These are phyloP conservation scores for Ectemnius continuus DNA, from an alignment of 2,888 invertebrate genomes.

Conservation along the genomic window DNA sequence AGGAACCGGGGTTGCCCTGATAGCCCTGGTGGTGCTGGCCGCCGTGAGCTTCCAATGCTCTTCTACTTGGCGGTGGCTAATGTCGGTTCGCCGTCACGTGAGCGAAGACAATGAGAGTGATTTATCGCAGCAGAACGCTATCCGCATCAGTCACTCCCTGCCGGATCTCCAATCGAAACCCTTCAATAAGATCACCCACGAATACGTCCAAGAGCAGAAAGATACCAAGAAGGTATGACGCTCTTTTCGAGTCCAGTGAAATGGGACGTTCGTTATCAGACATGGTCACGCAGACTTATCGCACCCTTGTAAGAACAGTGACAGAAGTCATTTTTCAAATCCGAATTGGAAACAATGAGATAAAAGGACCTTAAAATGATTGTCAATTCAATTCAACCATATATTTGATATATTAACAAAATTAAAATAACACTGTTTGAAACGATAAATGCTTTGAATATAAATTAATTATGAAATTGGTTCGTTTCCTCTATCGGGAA, in stretches of 20 bases:
- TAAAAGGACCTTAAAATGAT: not conserved
- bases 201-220: constrained; percentile 86
- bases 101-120: constrained; percentile 78
- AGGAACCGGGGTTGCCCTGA: constrained; percentile 81
- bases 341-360: not conserved
- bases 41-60: constrained; percentile 87
- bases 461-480: too few relatives aligned
- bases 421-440: too few relatives aligned
- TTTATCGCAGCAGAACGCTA: constrained; percentile 83
- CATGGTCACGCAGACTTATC: too few relatives aligned
- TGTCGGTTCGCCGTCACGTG: constrained; percentile 77
- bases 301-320: too few relatives aligned
- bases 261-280: not conserved
- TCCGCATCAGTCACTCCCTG: constrained; percentile 87
- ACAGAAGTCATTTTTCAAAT: too few relatives aligned
- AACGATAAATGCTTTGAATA: too few relatives aligned
- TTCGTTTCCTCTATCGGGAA: too few relatives aligned
- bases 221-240: constrained; percentile 83
- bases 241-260: not conserved
- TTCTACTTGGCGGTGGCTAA: constrained; percentile 86
- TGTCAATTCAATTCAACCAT: too few relatives aligned
- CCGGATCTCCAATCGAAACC: constrained; percentile 87
- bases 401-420: too few relatives aligned
- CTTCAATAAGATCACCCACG: constrained; percentile 79
- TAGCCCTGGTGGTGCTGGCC: constrained; percentile 85